Percentiles rank a stretch among this genome's conserved stretches.
phyloP scores from a whole-genome alignment of 2,113 vertebrate genomes.

The Colius striatus region DNA sequence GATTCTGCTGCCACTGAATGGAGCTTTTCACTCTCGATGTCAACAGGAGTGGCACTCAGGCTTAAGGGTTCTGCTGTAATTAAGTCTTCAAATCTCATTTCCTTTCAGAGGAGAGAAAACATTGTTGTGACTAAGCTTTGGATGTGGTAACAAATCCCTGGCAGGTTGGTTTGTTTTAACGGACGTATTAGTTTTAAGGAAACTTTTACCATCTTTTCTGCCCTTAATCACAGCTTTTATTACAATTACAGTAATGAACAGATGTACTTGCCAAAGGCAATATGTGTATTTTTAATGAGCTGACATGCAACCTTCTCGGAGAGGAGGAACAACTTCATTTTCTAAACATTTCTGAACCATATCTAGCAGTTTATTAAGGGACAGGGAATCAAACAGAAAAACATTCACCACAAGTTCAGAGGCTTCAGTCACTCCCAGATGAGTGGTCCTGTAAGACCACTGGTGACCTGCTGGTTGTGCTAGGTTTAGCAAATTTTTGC shows the following conservation, averaged over 20 bases:
- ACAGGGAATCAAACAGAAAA: not conserved
- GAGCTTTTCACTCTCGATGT: slow-evolving; percentile 2
- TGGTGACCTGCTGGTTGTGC: not conserved
- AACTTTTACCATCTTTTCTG: slow-evolving; percentile 71
- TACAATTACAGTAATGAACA: slow-evolving; percentile 67
- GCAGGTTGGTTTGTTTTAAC: slow-evolving; percentile 71
- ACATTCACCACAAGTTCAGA: not conserved
- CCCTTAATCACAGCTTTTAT: slow-evolving; percentile 69
- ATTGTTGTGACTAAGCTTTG: slow-evolving; percentile 74
- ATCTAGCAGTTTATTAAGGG: slow-evolving; percentile 42
- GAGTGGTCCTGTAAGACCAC: not conserved
- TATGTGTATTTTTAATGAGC: slow-evolving; percentile 70
- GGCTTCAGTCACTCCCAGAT: not conserved
- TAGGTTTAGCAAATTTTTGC: slow-evolving; percentile 23
- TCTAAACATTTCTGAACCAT: not conserved
- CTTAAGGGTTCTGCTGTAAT: slow-evolving; percentile 44
- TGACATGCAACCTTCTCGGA: slow-evolving; percentile 56
- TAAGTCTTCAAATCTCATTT: slow-evolving; percentile 72
- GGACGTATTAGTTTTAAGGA: slow-evolving; percentile 67
- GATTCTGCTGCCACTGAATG: not conserved
- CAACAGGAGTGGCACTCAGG: not conserved
- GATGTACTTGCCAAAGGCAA: slow-evolving; percentile 67
- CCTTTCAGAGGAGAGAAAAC: slow-evolving; percentile 71
- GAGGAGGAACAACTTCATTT: slow-evolving; percentile 50
- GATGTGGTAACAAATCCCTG: slow-evolving; percentile 73